phyloP scores from a whole-genome alignment of 2,888 invertebrate species.

The Pterostichus niger region DNA sequence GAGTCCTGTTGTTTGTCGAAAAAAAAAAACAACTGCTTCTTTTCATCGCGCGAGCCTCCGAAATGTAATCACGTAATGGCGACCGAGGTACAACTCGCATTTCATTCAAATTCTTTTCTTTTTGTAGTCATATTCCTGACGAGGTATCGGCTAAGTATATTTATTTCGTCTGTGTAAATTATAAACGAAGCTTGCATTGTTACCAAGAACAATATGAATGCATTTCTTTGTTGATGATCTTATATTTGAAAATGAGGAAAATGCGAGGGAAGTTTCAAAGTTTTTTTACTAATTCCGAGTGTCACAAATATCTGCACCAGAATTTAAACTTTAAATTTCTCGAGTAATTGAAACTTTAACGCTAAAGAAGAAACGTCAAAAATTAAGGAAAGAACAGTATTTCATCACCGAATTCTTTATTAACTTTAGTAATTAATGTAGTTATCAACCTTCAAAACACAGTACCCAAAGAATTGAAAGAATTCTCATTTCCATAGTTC shows the following conservation, averaged over 20 bases:
- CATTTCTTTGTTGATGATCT: conserved; percentile 51
- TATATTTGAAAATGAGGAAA: conserved; percentile 17
- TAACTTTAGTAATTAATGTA: conserved; percentile 2
- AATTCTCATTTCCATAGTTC: too few relatives aligned
- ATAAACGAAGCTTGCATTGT: conserved; percentile 32
- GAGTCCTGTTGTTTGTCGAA: conserved; percentile 55
- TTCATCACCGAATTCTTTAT: conserved; percentile 21
- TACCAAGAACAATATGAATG: conserved; percentile 20
- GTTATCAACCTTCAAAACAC: too few relatives aligned
- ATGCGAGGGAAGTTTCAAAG: conserved; percentile 4
- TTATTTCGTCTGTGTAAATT: conserved; percentile 21
- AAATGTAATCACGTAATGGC: conserved; percentile 65
- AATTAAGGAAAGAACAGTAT: conserved; percentile 29
- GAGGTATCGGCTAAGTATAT: conserved; percentile 27
- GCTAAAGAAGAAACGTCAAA: conserved; percentile 37
- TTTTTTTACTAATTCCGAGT: conserved; percentile 42
- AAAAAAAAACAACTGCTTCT: conserved; percentile 63
- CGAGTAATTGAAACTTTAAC: conserved; percentile 48
- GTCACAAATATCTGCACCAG: conserved; percentile 47
- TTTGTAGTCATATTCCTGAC: conserved; percentile 47
- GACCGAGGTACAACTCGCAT: conserved; percentile 42
- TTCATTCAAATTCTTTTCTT: conserved; percentile 53
- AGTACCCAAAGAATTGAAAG: too few relatives aligned
- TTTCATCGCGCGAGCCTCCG: conserved; percentile 50
- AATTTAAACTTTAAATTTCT: conserved; percentile 38